A percentile compares a stretch with the other conserved stretches of the same genome.
Evolutionary conservation across 2,888 invertebrate species (phyloP).

Genomic region (Endotricha flammealis): DNA sequence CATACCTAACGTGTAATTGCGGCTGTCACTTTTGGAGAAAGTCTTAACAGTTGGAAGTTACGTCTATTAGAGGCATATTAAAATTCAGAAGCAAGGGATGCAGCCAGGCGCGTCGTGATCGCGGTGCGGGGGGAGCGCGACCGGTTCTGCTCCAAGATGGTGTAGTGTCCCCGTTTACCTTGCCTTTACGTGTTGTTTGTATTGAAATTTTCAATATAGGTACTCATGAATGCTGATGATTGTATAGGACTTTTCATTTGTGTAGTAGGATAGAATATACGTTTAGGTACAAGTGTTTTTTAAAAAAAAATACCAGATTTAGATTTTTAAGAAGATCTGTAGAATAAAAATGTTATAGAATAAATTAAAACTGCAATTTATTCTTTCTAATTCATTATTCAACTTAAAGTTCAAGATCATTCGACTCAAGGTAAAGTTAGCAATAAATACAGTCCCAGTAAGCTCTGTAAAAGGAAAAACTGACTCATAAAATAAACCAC

Average conservation of each 20-base stretch:
- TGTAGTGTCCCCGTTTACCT: constrained; percentile 59
- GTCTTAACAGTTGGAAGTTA: neutral
- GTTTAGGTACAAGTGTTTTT: too few species aligned
- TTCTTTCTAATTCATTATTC: too few species aligned
- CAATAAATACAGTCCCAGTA: neutral
- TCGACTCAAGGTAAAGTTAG: neutral
- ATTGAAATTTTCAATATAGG: constrained; percentile 20
- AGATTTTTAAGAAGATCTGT: too few species aligned
- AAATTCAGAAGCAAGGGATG: constrained; percentile 47
- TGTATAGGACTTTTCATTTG: too few species aligned
- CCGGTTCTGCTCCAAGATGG: constrained; percentile 51
- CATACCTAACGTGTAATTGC: neutral
- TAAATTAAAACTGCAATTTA: too few species aligned
- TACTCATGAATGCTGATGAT: too few species aligned
- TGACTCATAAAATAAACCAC: neutral
- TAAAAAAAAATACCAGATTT: too few species aligned
- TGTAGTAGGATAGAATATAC: too few species aligned
- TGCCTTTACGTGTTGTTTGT: constrained; percentile 35
- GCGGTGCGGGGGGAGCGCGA: constrained; percentile 28
- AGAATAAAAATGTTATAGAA: too few species aligned
- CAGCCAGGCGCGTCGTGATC: constrained; percentile 44
- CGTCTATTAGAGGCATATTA: constrained; percentile 20
- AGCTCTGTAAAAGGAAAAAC: neutral
- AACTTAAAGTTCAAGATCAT: neutral
- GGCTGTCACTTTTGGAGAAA: constrained; percentile 3